phyloP scores from a whole-genome alignment of 1,140 invertebrate genomes.

The Agrypnia vestita region DNA sequence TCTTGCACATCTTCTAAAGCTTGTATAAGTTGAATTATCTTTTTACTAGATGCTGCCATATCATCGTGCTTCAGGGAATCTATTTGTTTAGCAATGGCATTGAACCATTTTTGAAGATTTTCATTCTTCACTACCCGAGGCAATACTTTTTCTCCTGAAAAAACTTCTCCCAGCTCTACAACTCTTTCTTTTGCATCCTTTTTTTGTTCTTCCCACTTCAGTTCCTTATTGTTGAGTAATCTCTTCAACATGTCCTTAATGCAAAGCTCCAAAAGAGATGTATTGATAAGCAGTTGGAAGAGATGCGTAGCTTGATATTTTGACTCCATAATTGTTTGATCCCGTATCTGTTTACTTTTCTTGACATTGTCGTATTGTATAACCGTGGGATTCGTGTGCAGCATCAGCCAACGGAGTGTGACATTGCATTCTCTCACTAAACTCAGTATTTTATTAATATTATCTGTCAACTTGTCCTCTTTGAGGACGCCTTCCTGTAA shows the following conservation, averaged over 20 bases:
- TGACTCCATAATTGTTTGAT: constrained; percentile 84
- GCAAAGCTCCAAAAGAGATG: constrained; percentile 92
- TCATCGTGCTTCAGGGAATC: constrained; percentile 84
- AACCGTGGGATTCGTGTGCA: constrained; percentile 85
- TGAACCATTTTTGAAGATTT: constrained; percentile 92
- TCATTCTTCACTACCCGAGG: constrained; percentile 92
- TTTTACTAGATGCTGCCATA: constrained; percentile 83
- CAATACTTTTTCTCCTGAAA: constrained; percentile 89
- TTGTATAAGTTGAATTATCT: constrained; percentile 93
- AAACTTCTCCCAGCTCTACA: constrained; percentile 90
- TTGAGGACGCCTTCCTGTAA: constrained; percentile 89
- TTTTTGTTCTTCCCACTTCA: constrained; percentile 87
- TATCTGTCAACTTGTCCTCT: constrained; percentile 89
- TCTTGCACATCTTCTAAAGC: constrained; percentile 96
- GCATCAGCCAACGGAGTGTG: constrained; percentile 90
- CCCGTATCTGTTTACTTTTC: constrained; percentile 82
- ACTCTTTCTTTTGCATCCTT: constrained; percentile 84
- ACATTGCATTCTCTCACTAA: constrained; percentile 93
- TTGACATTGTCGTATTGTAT: constrained; percentile 79
- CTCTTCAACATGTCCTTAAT: constrained; percentile 86
- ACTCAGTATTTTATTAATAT: constrained; percentile 88
- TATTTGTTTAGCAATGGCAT: constrained; percentile 90
- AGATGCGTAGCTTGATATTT: constrained; percentile 82
- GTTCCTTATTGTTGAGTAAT: constrained; percentile 85
- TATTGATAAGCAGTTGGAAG: constrained; percentile 89